A percentile compares a stretch with the other conserved stretches of the same genome.
These are phyloP conservation scores for Andricus quercusramuli DNA, from an alignment of 2,888 invertebrate species.

Conservation along the genomic window DNA sequence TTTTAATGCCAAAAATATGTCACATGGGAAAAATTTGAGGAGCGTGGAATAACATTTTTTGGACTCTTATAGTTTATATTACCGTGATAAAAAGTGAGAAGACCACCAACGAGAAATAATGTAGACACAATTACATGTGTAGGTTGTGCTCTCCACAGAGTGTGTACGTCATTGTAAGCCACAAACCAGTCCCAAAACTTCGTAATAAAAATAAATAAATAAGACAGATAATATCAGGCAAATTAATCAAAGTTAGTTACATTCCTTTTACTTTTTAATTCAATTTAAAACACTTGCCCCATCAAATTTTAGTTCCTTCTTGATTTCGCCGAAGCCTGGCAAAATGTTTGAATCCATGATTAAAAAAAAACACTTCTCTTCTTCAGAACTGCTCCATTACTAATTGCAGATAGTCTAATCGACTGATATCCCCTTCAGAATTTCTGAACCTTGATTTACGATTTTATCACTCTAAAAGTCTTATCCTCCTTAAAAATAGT, in stretches of 20 bases:
- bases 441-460: conserved; percentile 13
- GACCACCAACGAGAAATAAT: conserved; percentile 82
- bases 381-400: not conserved
- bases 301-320: conserved; percentile 2
- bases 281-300: conserved; percentile 20
- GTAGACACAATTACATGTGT: conserved; percentile 84
- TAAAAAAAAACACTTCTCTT: not conserved
- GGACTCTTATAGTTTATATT: conserved; percentile 62
- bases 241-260: conserved; percentile 10
- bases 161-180: conserved; percentile 80
- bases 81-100: conserved; percentile 86
- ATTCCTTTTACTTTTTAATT: not conserved
- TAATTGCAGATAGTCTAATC: not conserved
- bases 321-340: not conserved
- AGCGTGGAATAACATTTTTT: not conserved
- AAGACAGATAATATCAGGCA: not conserved
- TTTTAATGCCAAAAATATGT: not conserved
- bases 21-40: not conserved
- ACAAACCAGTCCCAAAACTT: conserved; percentile 84
- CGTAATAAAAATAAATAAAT: not conserved
- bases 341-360: not conserved
- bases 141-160: conserved; percentile 84
- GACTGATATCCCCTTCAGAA: not conserved
- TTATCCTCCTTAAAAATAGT: not conserved
- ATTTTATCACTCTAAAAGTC: not conserved